These are phyloP conservation scores for Theocolax elegans DNA, from an alignment of 1,140 invertebrate species.

Conservation along the genomic window DNA sequence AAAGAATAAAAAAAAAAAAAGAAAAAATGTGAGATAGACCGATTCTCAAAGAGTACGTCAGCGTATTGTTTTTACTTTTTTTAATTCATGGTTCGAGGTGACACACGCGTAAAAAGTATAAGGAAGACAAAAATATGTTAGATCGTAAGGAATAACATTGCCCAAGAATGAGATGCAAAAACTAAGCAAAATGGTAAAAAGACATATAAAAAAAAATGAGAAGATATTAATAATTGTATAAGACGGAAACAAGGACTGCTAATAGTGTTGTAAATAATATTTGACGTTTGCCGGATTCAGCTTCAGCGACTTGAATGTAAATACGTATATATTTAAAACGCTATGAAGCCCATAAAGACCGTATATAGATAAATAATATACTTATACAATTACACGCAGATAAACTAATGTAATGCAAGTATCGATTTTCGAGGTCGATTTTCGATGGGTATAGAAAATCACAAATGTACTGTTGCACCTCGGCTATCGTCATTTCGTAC, in stretches of 20 bases:
- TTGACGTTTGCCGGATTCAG: slow-evolving; percentile 33
- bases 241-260: not conserved
- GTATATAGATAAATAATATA: not conserved
- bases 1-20: no score
- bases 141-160: not conserved
- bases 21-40: no score
- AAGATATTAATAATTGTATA: not conserved
- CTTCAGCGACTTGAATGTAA: slow-evolving; percentile 33
- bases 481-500: not conserved
- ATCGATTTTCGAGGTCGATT: not conserved
- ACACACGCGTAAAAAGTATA: not conserved
- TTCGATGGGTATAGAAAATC: not conserved
- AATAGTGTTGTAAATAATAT: slow-evolving; percentile 35
- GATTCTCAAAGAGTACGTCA: no score
- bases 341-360: not conserved
- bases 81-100: slow-evolving; percentile 1
- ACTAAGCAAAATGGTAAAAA: no score
- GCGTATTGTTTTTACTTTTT: not conserved
- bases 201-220: not conserved
- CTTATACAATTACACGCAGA: not conserved
- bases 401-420: not conserved
- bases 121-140: no score
- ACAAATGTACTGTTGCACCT: not conserved
- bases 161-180: no score
- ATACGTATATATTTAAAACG: slow-evolving; percentile 27